These are phyloP conservation scores for Pangasius macronema DNA, from an alignment of 2,797 vertebrate genomes.

Conservation along the genomic window DNA sequence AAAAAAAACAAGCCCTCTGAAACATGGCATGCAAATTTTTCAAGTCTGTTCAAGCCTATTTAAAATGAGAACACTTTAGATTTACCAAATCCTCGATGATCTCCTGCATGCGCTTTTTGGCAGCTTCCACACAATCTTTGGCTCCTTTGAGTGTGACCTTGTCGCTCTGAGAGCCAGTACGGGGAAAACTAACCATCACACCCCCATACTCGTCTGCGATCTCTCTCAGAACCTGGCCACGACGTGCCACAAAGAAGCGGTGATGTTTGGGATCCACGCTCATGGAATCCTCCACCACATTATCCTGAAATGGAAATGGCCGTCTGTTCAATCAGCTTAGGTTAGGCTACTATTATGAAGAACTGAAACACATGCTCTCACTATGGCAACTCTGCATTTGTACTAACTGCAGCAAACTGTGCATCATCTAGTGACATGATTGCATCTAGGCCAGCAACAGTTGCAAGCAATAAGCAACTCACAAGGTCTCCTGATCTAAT, in stretches of 20 bases:
- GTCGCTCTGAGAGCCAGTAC: constrained; percentile 89
- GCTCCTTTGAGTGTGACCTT: constrained; percentile 95
- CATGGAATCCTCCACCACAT: constrained; percentile 92
- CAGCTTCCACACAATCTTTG: constrained; percentile 97
- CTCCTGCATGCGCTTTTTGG: constrained; percentile 95
- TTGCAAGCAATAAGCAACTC: not conserved
- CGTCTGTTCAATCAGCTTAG: not conserved
- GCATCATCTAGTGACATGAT: not conserved
- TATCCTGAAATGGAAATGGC: constrained; percentile 77
- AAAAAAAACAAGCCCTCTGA: not conserved
- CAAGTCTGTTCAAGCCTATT: not conserved
- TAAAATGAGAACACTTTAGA: not conserved
- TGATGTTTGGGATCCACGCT: constrained; percentile 92
- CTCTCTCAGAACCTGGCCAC: constrained; percentile 92
- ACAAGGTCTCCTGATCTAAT: not conserved
- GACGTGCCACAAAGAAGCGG: constrained; percentile 92
- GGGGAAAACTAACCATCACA: constrained; percentile 97
- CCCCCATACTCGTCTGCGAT: constrained; percentile 96
- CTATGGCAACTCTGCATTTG: constrained; percentile 13
- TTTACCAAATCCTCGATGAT: constrained; percentile 93
- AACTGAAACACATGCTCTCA: not conserved
- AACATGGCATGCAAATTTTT: not conserved
- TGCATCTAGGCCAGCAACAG: not conserved
- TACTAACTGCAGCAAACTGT: not conserved
- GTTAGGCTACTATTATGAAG: not conserved